These are phyloP conservation scores for Aphelinus atriplicis DNA, from an alignment of 1,140 invertebrate species.

Conservation along the genomic window DNA sequence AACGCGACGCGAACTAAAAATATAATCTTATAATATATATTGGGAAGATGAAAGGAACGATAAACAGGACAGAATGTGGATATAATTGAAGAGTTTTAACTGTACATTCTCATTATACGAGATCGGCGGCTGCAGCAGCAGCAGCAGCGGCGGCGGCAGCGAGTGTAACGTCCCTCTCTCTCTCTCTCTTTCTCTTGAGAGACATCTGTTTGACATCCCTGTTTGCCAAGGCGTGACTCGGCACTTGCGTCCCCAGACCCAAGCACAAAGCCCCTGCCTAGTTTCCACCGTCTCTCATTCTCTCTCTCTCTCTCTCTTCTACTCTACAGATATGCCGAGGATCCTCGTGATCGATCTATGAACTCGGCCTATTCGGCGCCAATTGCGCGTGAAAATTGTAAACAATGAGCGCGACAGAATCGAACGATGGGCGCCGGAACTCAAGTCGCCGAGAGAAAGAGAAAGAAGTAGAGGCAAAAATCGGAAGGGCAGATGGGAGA, in stretches of 20 bases:
- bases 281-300: slow-evolving; percentile 4
- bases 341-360: slow-evolving; percentile 61
- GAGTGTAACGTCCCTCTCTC: neutral
- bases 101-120: neutral
- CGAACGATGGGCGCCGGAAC: slow-evolving; percentile 16
- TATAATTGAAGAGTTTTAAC: neutral
- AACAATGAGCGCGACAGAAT: slow-evolving; percentile 53
- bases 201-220: slow-evolving; percentile 68
- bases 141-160: too few relatives aligned
- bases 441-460: slow-evolving; percentile 18
- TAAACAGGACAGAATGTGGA: neutral
- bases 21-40: neutral
- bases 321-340: slow-evolving; percentile 25
- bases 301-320: neutral
- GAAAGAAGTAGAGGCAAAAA: slow-evolving; percentile 12
- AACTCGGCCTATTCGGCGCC: slow-evolving; percentile 56
- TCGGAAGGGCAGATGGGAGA: slow-evolving; percentile 46
- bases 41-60: neutral
- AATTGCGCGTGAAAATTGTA: slow-evolving; percentile 66
- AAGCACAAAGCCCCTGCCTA: slow-evolving; percentile 45
- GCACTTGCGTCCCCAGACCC: slow-evolving; percentile 59
- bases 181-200: slow-evolving; percentile 24
- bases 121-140: neutral
- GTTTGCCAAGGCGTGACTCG: slow-evolving; percentile 68
- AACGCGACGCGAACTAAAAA: neutral